Evolutionary conservation across 2,888 invertebrate genomes (phyloP).

Genomic region (Pyralis farinalis): DNA sequence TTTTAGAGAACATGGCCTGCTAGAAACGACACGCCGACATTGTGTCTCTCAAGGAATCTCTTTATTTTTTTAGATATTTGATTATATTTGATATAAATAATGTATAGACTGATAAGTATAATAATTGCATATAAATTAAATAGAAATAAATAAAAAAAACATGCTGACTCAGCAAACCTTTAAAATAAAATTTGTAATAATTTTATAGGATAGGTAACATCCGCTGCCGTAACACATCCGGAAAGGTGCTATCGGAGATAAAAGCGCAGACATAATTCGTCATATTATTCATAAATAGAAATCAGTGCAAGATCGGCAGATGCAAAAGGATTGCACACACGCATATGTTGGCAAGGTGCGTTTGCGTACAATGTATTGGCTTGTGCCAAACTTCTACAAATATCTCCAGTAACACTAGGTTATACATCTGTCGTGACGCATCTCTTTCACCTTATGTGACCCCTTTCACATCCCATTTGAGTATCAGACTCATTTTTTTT

Average conservation of each 20-base stretch:
- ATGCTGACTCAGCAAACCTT: conserved; percentile 26
- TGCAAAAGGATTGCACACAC: conserved; percentile 78
- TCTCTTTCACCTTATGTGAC: conserved; percentile 26
- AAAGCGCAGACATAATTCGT: conserved; percentile 72
- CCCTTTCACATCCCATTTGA: conserved; percentile 17
- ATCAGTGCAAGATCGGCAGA: conserved; percentile 74
- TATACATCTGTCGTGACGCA: conserved; percentile 49
- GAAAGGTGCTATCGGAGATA: conserved; percentile 73
- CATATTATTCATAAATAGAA: conserved; percentile 79
- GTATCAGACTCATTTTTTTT: background rate
- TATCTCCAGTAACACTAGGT: conserved; percentile 44
- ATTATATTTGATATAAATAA: no score
- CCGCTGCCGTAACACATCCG: conserved; percentile 70
- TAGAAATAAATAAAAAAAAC: no score
- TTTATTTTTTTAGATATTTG: no score
- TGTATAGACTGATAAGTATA: no score
- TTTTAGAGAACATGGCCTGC: no score
- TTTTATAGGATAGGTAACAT: conserved; percentile 53
- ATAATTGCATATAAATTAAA: no score
- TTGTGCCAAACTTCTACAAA: conserved; percentile 68
- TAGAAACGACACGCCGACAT: no score
- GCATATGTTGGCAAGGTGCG: conserved; percentile 75
- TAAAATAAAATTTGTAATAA: conserved; percentile 37
- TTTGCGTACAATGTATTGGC: conserved; percentile 41
- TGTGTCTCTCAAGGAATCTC: no score